phyloP scores from a whole-genome alignment of 2,797 vertebrate genomes.

The Tapirus indicus region DNA sequence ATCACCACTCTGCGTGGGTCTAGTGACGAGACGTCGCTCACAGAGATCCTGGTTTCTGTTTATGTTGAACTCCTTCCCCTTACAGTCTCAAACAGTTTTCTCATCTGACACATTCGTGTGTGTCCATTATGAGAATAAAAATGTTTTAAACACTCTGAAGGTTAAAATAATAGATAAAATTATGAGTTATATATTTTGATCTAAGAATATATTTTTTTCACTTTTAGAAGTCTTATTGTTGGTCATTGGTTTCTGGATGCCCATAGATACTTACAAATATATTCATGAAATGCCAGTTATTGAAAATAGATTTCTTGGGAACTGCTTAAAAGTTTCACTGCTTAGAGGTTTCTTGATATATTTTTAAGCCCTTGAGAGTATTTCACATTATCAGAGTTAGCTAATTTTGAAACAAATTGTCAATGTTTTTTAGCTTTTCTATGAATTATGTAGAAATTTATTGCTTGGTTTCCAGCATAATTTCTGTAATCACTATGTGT shows the following conservation, averaged over 20 bases:
- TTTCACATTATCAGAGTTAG: background rate
- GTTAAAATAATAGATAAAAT: slow-evolving; percentile 27
- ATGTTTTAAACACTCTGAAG: background rate
- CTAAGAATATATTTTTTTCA: slow-evolving; percentile 26
- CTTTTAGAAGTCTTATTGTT: background rate
- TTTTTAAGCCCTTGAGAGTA: background rate
- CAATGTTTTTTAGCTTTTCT: background rate
- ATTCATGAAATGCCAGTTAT: background rate
- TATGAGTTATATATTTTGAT: background rate
- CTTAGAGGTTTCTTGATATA: background rate
- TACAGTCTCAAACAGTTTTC: background rate
- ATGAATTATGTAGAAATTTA: background rate
- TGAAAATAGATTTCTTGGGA: background rate
- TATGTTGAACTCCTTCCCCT: background rate
- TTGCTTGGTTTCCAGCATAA: background rate
- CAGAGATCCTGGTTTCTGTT: background rate
- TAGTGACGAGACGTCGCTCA: background rate
- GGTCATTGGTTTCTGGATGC: background rate
- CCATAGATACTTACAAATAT: background rate
- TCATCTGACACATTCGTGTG: background rate
- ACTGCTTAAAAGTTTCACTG: background rate
- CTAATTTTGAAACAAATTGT: background rate
- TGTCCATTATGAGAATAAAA: background rate
- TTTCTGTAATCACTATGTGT: background rate
- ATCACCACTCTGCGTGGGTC: accelerated